Evolutionary conservation across 2,797 vertebrate genomes (phyloP), one percentile per base, ranked within the genome.

Genomic region (Lacerta viridis): DNA sequence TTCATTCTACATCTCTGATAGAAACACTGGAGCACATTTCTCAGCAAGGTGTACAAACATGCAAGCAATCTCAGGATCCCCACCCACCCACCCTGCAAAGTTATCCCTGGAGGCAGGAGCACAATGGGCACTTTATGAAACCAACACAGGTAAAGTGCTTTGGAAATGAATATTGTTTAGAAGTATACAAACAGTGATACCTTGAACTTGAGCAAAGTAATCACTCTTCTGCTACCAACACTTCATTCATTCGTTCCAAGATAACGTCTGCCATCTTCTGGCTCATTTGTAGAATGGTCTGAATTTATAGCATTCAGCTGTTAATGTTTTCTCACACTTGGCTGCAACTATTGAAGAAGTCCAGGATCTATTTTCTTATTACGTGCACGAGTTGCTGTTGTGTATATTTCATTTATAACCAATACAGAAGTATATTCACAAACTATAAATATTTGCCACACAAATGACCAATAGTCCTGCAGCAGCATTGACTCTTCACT

Each of bases 231-330:
- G 20, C 33, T 23, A 18, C 33, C 17, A 7, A 25, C 18, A 4
- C 27, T 33, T 59, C 17, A 1, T 36, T 64, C 23, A 46, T 80
- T 36, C 66, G 15, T 15, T 74, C 55, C 17, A 80, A 81, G 84
- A n/a, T 75, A 85, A 81, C 33, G 71, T 9, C 78, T 86, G 83
- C 88, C 88, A 76, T 68, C 84, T 89, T 64, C 69, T 82, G 84
- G 59, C 25, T 71, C 72, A 33, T 23, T n/a, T 8, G 11, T 11
- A 33, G 71, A 80, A 86, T 59, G 55, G 6, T 80, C 27, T 55
- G 29, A 75, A 81, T 5, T 3, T n/a, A 36, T 9, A 29, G 41
- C 6, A n/a, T 41, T 27, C 5, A 15, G 59, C 29, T 39, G 33
- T 29, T 64, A 29, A 36, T 76, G 39, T 46, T 82, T 87, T 36